A percentile compares a stretch with the other conserved stretches of the same genome.
Evolutionary conservation across 2,888 invertebrate genomes (phyloP).

Genomic region (Cryptus armator): DNA sequence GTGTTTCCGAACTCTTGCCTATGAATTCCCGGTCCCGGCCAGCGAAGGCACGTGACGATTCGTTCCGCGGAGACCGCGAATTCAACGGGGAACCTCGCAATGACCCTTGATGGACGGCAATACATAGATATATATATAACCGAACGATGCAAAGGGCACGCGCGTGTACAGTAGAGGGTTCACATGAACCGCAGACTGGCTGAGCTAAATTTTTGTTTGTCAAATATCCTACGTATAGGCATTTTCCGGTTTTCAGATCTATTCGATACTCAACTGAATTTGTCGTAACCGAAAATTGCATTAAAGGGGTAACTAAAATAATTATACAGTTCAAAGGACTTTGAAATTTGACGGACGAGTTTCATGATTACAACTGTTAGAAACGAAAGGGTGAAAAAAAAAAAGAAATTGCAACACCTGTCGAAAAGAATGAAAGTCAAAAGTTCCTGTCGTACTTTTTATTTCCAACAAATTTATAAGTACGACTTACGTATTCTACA

Average conservation of each 20-base stretch:
- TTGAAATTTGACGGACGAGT: too few relatives aligned
- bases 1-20: conserved; percentile 15
- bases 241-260: not conserved
- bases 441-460: too few relatives aligned
- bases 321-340: too few relatives aligned
- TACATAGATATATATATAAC: conserved; percentile 56
- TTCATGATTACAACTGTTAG: too few relatives aligned
- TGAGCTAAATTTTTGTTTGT: conserved; percentile 8
- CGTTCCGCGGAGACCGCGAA: conserved; percentile 38
- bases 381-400: too few relatives aligned
- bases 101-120: conserved; percentile 68
- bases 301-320: too few relatives aligned
- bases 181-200: conserved; percentile 66
- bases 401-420: too few relatives aligned
- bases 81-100: conserved; percentile 46
- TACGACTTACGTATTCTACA: too few relatives aligned
- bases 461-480: too few relatives aligned
- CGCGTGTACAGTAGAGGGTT: conserved; percentile 34
- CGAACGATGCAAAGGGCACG: conserved; percentile 24
- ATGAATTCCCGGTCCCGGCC: conserved; percentile 47
- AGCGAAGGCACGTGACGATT: conserved; percentile 51
- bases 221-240: not conserved
- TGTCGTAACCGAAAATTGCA: too few relatives aligned
- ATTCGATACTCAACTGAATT: too few relatives aligned
- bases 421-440: too few relatives aligned